Base-by-base conservation (phyloP, 2,113 vertebrate species). In the Brachypodius melanocephalos region DNA sequence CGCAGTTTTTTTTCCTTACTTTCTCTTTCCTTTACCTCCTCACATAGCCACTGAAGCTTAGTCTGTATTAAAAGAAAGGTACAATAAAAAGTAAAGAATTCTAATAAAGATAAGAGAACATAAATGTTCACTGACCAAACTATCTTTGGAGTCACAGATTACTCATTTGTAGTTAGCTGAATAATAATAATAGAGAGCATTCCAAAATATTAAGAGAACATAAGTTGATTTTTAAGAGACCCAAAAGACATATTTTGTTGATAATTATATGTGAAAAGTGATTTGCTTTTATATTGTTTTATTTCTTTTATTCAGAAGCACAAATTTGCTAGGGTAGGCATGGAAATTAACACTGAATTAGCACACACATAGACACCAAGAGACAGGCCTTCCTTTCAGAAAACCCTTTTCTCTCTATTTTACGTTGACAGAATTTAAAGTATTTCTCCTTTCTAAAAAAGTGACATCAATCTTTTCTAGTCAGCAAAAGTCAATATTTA, bases 41-140 rank as follows among this genome's bases (percentile, higher is more conserved):
- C 98, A n/a, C 98, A 98, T 51, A 99, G 97, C 99, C 98, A 99
- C 63, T 98, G 98, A 91, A 98, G 98, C 65, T 98, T 98, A 63
- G 98, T 98, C 98, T 98, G 85, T 5, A 49, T 93, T 73, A 80
- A 92, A 72, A 55, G 43, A 46, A 84, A 55, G 9, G 26, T 21
- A 54, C 8, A 93, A 67, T 31, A 84, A 74, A 65, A 83, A 66
- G 32, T 14, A 83, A 88, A 78, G 31, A 58, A 91, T 36, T 88
- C 22, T 72, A 54, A 78, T 38, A 38, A 85, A 85, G 69, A 38
- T 42, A 63, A 40, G 3, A 89, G 6, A 7, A 54, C 21, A 25
- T n/a, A 81, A 75, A 25, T 26, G 5, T 71, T 81, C 72, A 65
- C 13, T 65, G 19, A 77, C 17, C 12, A 74, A 65, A 75, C 52